These are phyloP conservation scores for Antennarius maculatus DNA, from an alignment of 2,797 vertebrate genomes.

Conservation along the genomic window DNA sequence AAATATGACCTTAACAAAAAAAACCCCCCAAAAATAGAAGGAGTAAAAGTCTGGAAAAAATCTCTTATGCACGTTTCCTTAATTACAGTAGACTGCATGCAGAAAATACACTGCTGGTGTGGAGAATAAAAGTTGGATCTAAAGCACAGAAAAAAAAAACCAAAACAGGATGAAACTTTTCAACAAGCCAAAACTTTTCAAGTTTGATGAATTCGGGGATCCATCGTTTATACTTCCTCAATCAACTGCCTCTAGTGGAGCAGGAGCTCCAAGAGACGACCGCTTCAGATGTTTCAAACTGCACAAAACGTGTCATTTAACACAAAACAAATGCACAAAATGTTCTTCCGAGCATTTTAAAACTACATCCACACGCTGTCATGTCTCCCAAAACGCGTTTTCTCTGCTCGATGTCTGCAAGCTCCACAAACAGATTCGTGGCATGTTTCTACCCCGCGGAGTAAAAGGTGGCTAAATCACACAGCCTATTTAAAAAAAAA, in stretches of 20 bases:
- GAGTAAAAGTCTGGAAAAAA: constrained; percentile 34
- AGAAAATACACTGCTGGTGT: neutral
- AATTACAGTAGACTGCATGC: constrained; percentile 17
- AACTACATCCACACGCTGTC: constrained; percentile 76
- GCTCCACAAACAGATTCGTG: constrained; percentile 71
- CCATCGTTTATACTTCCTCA: neutral
- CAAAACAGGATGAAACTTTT: constrained; percentile 62
- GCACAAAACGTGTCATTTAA: constrained; percentile 55
- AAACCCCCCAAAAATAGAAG: constrained; percentile 10
- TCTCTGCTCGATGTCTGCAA: constrained; percentile 27
- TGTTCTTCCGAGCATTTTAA: constrained; percentile 54
- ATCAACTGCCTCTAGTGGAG: constrained; percentile 16
- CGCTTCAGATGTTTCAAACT: constrained; percentile 60
- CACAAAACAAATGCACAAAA: constrained; percentile 61
- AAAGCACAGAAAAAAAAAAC: neutral
- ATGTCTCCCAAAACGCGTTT: constrained; percentile 55
- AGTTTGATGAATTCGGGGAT: constrained; percentile 19
- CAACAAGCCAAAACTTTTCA: constrained; percentile 60
- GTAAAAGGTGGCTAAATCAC: constrained; percentile 47
- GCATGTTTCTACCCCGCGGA: constrained; percentile 68
- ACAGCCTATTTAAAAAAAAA: constrained; percentile 20
- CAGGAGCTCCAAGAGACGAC: constrained; percentile 18
- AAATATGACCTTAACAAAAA: constrained; percentile 56
- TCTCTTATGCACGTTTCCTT: constrained; percentile 37
- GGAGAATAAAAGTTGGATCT: constrained; percentile 25